Evolutionary conservation across 1,140 invertebrate species (phyloP).

Genomic region (Lutraria rhynchaena): DNA sequence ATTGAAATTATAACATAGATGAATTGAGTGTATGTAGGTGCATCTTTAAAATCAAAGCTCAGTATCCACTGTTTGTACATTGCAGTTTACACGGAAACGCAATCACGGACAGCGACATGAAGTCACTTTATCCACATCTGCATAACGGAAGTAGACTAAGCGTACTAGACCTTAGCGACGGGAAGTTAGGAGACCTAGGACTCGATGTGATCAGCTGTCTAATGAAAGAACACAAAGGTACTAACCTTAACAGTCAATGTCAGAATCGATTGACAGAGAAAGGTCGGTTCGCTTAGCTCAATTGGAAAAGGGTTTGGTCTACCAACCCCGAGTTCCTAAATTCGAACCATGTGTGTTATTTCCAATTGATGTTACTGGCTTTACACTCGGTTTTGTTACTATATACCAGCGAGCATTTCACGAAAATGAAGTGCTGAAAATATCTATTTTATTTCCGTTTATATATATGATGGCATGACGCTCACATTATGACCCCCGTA

Average conservation of each 20-base stretch:
- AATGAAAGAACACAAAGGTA: neutral
- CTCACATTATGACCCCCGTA: no score
- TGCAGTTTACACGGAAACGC: slow-evolving; percentile 23
- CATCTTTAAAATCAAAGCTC: no score
- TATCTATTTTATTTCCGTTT: no score
- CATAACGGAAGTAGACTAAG: neutral
- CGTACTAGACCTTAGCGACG: neutral
- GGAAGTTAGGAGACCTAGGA: slow-evolving; percentile 2
- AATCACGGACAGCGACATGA: neutral
- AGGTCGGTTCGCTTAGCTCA: neutral
- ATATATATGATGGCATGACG: no score
- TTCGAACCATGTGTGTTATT: neutral
- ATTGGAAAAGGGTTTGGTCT: neutral
- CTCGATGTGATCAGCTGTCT: slow-evolving; percentile 2
- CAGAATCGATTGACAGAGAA: no score
- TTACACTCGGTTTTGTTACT: neutral
- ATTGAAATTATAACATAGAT: no score
- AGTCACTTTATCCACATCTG: neutral
- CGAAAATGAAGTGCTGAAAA: neutral
- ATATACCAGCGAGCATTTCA: neutral
- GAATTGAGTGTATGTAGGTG: no score
- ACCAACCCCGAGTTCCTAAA: neutral
- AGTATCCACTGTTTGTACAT: no score
- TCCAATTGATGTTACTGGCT: neutral
- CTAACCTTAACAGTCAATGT: no score